phyloP scores from a whole-genome alignment of 92 coral and sea anemone species.

The Epizoanthus illoricatus region DNA sequence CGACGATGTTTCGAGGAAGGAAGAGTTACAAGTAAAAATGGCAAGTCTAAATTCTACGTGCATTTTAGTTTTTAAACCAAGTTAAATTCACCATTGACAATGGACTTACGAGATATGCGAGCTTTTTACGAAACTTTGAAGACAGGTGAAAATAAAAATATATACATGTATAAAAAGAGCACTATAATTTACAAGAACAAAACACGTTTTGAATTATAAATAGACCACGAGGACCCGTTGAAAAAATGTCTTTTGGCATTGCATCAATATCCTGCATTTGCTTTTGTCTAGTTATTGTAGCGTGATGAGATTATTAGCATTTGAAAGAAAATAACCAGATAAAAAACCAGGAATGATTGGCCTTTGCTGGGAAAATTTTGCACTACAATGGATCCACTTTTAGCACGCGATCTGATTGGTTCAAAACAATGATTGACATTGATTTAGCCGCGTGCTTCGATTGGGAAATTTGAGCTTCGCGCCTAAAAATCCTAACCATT shows the following conservation, averaged over 20 bases:
- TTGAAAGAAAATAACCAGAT: background rate
- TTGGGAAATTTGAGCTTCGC: constrained; percentile 59
- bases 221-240: constrained; percentile 10
- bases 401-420: constrained; percentile 37
- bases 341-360: background rate
- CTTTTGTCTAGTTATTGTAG: background rate
- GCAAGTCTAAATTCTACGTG: constrained; percentile 20
- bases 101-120: no score
- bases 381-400: constrained; percentile 24
- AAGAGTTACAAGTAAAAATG: constrained; percentile 45
- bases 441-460: constrained; percentile 5
- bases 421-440: constrained; percentile 9
- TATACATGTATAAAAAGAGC: background rate
- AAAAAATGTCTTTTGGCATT: background rate
- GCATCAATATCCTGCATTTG: background rate
- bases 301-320: background rate
- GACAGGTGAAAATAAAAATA: background rate
- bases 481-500: constrained; percentile 40
- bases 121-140: background rate
- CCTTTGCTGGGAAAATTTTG: background rate
- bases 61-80: no score
- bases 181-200: background rate
- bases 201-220: constrained; percentile 18
- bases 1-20: constrained; percentile 46
- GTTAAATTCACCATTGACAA: no score